Evolutionary conservation across 1,140 invertebrate genomes (phyloP), one percentile per base, ranked within the genome.

Genomic region (Nasonia longicornis): DNA sequence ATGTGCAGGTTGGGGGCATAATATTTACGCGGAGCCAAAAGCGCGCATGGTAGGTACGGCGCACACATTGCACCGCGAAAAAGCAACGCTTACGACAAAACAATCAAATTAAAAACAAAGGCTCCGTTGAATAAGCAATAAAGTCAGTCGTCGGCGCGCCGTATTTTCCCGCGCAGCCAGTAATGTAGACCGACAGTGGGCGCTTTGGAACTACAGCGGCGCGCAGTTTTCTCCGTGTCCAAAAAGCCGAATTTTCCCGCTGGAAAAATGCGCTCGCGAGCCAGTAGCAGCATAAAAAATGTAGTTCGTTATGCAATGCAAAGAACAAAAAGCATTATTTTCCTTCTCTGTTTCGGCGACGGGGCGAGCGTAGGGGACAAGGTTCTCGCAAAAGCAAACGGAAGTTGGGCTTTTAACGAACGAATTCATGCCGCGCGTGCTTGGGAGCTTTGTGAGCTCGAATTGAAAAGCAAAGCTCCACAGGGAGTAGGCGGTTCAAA

Each of bases 401-500:
- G 38, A 74, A 73, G 35, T 73, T 66, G 58, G 31, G 48, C 77
- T 79, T 79, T 79, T 79, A 79, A 72, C 69, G 69, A 72, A 79
- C 77, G 69, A 79, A 79, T 72, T 79, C 69, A 79, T 64, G 52
- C 76, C 31, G 66, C 66, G 52, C 16, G 16, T 20, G 14, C 52
- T 58, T 16, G 52, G 11, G 12, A 79, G 69, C 70, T 80, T 73
- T 80, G 58, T 66, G 48, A 79, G 31, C 77, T 31, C 6, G 38
- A 80, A 79, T 79, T 74, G 58, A 73, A 74, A 64, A 79, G 77
- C 42, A 63, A 72, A 80, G 52, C 78, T 79, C 14, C 45, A n/a
- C 20, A n/a, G 42, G 26, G 73, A 63, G 16, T n/a, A 75, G 64
- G 26, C 45, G 22, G n/a, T 26, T 16, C 67, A 45, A 63, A 58